Evolutionary conservation across 1,140 invertebrate species (phyloP).

Genomic region (Akabosia matsudoensis): DNA sequence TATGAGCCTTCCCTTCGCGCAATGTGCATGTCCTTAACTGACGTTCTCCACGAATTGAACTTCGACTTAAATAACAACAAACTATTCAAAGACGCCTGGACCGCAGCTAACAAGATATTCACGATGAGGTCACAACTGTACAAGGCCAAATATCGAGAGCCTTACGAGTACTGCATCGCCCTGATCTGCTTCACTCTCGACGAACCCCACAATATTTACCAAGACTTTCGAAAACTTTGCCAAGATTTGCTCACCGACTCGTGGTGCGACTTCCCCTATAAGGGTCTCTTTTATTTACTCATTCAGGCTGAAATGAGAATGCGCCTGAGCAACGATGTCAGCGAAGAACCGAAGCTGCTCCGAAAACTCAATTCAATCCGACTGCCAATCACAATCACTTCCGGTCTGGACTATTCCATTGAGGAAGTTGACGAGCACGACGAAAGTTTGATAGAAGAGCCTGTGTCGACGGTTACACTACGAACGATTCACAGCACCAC

Average conservation of each 20-base stretch:
- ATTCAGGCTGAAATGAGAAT: conserved; percentile 28
- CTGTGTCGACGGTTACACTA: not conserved
- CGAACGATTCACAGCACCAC: not conserved
- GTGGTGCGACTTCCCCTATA: conserved; percentile 25
- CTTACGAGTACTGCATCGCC: conserved; percentile 27
- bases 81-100: conserved; percentile 18
- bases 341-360: not conserved
- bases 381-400: not conserved
- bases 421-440: not conserved
- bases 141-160: conserved; percentile 8
- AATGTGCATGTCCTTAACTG: conserved; percentile 23
- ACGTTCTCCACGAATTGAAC: conserved; percentile 18
- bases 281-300: conserved; percentile 24
- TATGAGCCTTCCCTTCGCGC: conserved; percentile 27
- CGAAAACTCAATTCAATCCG: not conserved
- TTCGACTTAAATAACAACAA: not conserved
- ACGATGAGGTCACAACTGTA: not conserved
- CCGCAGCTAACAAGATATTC: conserved; percentile 13
- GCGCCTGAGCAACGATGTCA: conserved; percentile 1
- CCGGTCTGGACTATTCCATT: not conserved
- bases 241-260: not conserved
- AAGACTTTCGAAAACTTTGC: conserved; percentile 20
- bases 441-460: not conserved
- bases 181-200: conserved; percentile 26
- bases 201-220: conserved; percentile 15